These are phyloP conservation scores for Nothura maculosa DNA, from an alignment of 2,797 vertebrate genomes.

Conservation along the genomic window DNA sequence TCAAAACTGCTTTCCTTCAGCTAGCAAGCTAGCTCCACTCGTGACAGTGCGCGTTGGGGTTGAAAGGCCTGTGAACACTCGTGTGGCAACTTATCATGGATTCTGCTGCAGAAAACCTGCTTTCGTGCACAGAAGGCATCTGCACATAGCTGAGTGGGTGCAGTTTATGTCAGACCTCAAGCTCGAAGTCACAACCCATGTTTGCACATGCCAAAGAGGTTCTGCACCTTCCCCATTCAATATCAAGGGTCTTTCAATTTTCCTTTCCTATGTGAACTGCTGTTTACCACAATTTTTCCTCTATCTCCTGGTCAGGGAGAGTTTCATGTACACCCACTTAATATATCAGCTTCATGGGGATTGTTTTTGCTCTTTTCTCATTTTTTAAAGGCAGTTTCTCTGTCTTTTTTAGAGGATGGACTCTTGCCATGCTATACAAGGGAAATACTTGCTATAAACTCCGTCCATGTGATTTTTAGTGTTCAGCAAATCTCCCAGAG, in stretches of 20 bases:
- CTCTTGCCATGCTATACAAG: neutral
- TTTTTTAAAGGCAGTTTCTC: neutral
- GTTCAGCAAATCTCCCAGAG: neutral
- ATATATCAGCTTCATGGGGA: neutral
- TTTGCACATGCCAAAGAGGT: neutral
- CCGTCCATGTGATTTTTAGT: neutral
- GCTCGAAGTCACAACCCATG: neutral
- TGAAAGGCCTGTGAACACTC: fast-evolving
- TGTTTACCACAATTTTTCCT: neutral
- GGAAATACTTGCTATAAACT: neutral
- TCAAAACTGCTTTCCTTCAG: neutral
- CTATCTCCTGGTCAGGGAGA: neutral
- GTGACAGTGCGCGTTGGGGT: neutral
- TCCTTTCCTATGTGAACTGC: too few relatives aligned
- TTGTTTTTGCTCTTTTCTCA: neutral
- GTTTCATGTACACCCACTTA: neutral
- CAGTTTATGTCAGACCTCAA: neutral
- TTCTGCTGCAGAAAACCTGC: neutral
- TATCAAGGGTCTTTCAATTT: neutral
- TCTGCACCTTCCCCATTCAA: neutral
- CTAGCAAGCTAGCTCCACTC: fast-evolving
- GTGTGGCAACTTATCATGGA: fast-evolving
- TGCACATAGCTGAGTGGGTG: fast-evolving
- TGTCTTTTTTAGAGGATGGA: neutral
- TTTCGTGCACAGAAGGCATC: neutral